Base-by-base conservation (phyloP, 2,113 vertebrate species). In the Xyliphius kryptos region DNA sequence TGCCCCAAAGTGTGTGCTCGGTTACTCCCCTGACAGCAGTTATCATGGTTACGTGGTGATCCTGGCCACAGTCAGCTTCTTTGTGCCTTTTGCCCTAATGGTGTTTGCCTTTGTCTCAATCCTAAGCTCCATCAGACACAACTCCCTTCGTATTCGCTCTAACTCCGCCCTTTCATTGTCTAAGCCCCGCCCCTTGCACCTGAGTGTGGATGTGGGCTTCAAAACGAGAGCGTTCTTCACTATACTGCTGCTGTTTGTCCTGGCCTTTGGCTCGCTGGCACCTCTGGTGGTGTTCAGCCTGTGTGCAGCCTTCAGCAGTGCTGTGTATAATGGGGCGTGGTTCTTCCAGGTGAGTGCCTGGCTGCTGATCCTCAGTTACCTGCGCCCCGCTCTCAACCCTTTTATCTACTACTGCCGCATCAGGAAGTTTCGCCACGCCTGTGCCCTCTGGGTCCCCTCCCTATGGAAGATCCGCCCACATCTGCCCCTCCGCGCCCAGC, bases 171-270 rank as follows among this genome's bases (percentile, higher is more conserved):
- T 95, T 81, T 87, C 93, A 0, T 92, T 97, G 79, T 89, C 91
- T 68, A 91, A 96, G 3, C 94, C 96, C 84, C 89, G 89, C 77
- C 94, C 95, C 62, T 95, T 97, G 78, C 95, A 97, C 68, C 89
- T 97, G 87, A 97, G 91, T 82, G 84, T 98, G 14, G 95, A 98
- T 86, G 94, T 99, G 91, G 94, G 94, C 88, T 99, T 99, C 86
- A 99, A 99, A 88, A 99, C 96, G 12, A 95, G 96, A 92, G 96
- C 96, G 89, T 99, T 99, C 85, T 92, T 93, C 79, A 99, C 96
- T 81, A 98, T 99, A 77, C 87, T 99, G 84, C 91, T 97, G 83
- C 90, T 99, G 66, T 99, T 99, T 91, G 63, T 97, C 93, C 84
- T 97, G 91, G 92, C 58, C 3, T 21, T 48, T 1, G 2, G 44